Evolutionary conservation across 2,888 invertebrate species (phyloP).

Genomic region (Synergus gifuensis): DNA sequence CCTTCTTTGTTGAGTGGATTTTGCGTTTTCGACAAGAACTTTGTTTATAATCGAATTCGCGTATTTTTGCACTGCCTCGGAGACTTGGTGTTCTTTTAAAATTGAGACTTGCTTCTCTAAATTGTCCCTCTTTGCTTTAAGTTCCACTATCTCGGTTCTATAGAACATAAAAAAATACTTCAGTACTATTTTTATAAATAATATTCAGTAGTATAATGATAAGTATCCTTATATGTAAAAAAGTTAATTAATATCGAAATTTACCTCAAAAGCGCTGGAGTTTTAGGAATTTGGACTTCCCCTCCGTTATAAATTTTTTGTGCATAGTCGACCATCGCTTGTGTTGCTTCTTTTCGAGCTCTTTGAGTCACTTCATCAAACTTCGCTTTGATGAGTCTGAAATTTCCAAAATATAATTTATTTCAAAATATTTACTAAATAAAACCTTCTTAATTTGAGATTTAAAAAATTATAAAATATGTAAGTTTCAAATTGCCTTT

Average conservation of each 20-base stretch:
- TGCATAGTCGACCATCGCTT: conserved; percentile 51
- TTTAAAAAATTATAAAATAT: conserved; percentile 14
- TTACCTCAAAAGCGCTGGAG: conserved; percentile 16
- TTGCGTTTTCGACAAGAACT: conserved; percentile 65
- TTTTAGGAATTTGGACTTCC: conserved; percentile 51
- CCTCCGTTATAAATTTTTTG: conserved; percentile 58
- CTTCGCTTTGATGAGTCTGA: conserved; percentile 54
- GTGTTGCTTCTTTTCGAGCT: conserved; percentile 45
- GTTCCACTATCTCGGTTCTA: conserved; percentile 66
- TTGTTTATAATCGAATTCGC: conserved; percentile 64
- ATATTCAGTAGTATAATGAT: not conserved
- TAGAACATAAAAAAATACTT: not conserved
- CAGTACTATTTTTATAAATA: not conserved
- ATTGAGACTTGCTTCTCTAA: conserved; percentile 67
- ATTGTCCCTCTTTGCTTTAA: conserved; percentile 65
- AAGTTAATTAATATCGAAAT: not conserved
- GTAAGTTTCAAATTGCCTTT: conserved; percentile 56
- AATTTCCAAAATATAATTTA: conserved; percentile 10
- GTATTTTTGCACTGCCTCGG: conserved; percentile 61
- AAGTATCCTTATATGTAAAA: not conserved
- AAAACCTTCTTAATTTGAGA: not conserved
- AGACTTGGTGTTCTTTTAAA: conserved; percentile 63
- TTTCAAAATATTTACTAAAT: not conserved
- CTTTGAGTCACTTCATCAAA: conserved; percentile 50
- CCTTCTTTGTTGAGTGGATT: conserved; percentile 60